These are phyloP conservation scores for Amphiura filiformis DNA, from an alignment of 35 echinoderm and acorn worm species.

Conservation along the genomic window DNA sequence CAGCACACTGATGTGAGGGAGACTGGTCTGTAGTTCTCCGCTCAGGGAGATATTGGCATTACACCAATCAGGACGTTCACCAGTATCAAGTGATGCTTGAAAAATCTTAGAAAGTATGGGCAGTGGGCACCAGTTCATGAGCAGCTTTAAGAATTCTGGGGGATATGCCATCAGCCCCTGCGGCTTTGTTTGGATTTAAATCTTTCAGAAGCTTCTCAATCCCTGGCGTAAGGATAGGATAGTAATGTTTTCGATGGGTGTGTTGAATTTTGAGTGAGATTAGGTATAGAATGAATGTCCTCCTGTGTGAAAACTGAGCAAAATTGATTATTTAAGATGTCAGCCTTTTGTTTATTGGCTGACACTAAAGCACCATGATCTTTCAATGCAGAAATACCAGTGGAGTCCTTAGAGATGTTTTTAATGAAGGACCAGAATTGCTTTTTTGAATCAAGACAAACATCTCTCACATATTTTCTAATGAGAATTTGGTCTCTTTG, in stretches of 20 bases:
- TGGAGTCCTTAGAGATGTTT: slow-evolving; percentile 19
- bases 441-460: slow-evolving; percentile 39
- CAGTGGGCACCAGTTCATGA: background rate
- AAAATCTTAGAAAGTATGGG: background rate
- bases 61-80: background rate
- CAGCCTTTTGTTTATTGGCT: slow-evolving; percentile 21
- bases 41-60: background rate
- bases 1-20: background rate
- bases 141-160: background rate
- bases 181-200: background rate
- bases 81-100: background rate
- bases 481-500: slow-evolving; percentile 14
- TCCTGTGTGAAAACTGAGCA: slow-evolving; percentile 38
- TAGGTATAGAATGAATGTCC: background rate
- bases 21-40: background rate
- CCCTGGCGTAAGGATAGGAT: background rate
- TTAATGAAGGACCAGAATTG: slow-evolving; percentile 43
- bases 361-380: slow-evolving; percentile 19
- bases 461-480: background rate
- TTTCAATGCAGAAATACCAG: slow-evolving; percentile 29
- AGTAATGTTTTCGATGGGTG: background rate
- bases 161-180: slow-evolving; percentile 1
- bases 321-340: slow-evolving; percentile 28
- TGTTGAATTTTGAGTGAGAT: background rate
- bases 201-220: background rate